Base-by-base conservation (phyloP, 2,888 invertebrate genomes). In the Sabatieria punctata region DNA sequence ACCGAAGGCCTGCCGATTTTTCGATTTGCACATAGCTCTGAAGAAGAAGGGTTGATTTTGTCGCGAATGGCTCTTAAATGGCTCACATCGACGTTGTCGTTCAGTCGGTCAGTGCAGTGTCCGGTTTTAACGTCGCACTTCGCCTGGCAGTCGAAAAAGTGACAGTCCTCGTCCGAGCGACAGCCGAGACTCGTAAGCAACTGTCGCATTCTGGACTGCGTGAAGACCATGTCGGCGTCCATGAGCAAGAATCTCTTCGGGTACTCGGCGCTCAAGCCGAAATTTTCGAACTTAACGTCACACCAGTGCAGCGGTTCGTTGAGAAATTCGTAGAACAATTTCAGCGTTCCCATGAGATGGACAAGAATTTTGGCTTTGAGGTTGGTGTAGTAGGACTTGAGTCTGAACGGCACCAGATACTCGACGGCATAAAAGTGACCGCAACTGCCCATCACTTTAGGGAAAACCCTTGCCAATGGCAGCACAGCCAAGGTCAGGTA, bases 361-460 rank as follows among this genome's bases (percentile, higher is more conserved):
- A 64, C 57, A 4, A 69, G 51, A 3, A 69, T 61, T 49, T 68
- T 61, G 18, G 61, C 61, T 51, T 63, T 63, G 36, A 64, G 49
- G 49, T 60, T 59, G 51, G 60, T 55, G 51, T 64, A 64, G 45
- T 62, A 62, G 46, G 60, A 55, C 47, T 63, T 60, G 60, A 65
- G 60, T 36, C 53, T 49, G 49, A 64, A 64, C 18, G 59, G 54
- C 24, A 59, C 55, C 21, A 67, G 55, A 30, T 61, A 64, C 49
- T 71, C 68, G 26, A 65, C 63, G 30, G 65, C 58, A 57, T 71
- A 71, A 51, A 67, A 60, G 45, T 68, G 65, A 2, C 71, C 71
- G 57, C 71, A 71, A 1, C 65, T 65, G 37, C 68, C 69, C 35
- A 59, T 52, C 11, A 60, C 37, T 45, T 60, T 60, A 2, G 64